Conservation (phyloP, 2,113 vertebrate genomes). For the Peromyscus californicus region DNA sequence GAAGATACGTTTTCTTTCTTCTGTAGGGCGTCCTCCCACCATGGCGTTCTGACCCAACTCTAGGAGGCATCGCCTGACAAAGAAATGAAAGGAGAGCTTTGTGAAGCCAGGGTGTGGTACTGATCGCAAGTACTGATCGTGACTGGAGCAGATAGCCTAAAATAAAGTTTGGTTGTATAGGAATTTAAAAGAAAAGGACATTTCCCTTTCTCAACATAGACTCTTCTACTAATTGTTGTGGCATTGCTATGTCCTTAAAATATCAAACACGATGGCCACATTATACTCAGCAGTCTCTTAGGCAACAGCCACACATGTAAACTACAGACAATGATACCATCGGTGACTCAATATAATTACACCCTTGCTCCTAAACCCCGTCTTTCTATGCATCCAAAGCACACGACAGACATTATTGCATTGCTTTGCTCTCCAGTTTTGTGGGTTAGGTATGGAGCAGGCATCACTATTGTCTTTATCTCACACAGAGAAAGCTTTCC, state of each 20-base stretch:
- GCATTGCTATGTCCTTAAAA: conserved; percentile 22
- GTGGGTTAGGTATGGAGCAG: neutral
- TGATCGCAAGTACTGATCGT: neutral
- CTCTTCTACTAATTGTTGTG: conserved; percentile 41
- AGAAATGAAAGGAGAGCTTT: neutral
- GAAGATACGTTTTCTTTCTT: neutral
- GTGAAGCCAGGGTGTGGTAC: neutral
- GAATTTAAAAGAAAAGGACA: conserved; percentile 39
- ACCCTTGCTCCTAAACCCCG: neutral
- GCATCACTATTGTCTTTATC: neutral
- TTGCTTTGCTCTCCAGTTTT: conserved; percentile 11
- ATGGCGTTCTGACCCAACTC: neutral
- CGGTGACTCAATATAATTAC: conserved; percentile 39
- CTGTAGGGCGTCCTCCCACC: neutral
- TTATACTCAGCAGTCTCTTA: conserved; percentile 43
- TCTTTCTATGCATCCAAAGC: conserved; percentile 40
- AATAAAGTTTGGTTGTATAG: neutral
- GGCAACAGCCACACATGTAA: neutral
- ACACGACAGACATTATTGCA: neutral
- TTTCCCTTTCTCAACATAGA: neutral
- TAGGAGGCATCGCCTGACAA: neutral
- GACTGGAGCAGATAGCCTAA: neutral
- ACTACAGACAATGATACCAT: neutral
- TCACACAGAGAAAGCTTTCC: neutral
- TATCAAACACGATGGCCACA: neutral